Evolutionary conservation across 2,888 invertebrate species (phyloP), one percentile per base, ranked within the genome.

Genomic region (Stenurella melanura): DNA sequence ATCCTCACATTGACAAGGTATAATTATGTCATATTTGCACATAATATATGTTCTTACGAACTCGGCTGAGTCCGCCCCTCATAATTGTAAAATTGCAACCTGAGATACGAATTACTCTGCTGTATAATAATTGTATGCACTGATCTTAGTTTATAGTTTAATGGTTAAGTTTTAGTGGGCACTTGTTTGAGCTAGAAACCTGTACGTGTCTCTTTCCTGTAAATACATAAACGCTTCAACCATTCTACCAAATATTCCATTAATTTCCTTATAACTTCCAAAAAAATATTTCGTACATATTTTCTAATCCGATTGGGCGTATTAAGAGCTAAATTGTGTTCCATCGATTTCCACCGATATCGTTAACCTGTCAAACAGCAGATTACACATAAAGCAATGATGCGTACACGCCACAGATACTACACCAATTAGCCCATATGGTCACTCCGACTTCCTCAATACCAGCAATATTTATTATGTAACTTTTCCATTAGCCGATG

Each of bases 401-500:
- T 17, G 50, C 50, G 50, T 50, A 50, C 50, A 6, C 12, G n/a
- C 4, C n/a, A 15, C n/a, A 50, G n/a, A 50, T 50, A n/a, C 50
- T 50, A n/a, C n/a, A 50, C 50, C 50, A 50, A 50, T 50, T 50
- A 50, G 50, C 50, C 50, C 50, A 50, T 50, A 58, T 58, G 58
- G 58, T 58, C 58, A 15, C 58, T 58, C 10, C n/a, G 30, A 61
- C 26, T 26, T 61, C 26, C 61, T 61, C 50, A 61, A 21, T 61
- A 26, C n/a, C 34, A 61, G 61, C 34, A n/a, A 30, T 10, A 61
- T 61, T 61, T 61, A 26, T 50, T 50, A 50, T n/a, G 7, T 50
- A 50, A 50, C 50, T 50, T 70, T 61, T 58, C 70, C 60, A 70
- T 70, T 70, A 70, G 50, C 18, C 57, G 42, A 60, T 19, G 50